Conservation (phyloP, 1,140 invertebrate genomes). For the Papilio polytes region DNA sequence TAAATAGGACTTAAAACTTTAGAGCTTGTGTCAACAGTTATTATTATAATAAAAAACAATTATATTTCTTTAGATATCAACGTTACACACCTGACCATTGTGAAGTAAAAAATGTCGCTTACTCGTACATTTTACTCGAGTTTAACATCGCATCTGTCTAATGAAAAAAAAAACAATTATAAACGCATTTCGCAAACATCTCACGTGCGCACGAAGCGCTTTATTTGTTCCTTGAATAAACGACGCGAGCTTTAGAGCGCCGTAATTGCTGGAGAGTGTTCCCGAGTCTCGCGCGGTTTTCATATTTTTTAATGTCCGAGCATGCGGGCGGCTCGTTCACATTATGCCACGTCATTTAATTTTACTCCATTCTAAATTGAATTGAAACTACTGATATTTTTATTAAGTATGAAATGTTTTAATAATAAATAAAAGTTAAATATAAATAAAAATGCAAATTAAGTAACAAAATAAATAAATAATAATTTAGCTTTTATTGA, state of each 20-base stretch:
- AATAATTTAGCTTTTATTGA: too few species aligned
- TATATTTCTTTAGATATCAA: background rate
- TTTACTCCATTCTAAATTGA: too few species aligned
- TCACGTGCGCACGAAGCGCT: slow-evolving; percentile 25
- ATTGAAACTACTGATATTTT: too few species aligned
- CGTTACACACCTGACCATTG: background rate
- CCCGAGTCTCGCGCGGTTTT: slow-evolving; percentile 22
- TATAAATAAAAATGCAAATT: too few species aligned
- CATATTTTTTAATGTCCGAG: slow-evolving; percentile 33
- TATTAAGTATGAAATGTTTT: too few species aligned
- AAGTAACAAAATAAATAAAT: too few species aligned
- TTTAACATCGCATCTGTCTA: background rate
- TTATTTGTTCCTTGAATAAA: slow-evolving; percentile 32
- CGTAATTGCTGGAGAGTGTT: slow-evolving; percentile 28
- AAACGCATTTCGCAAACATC: slow-evolving; percentile 22
- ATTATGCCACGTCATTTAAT: slow-evolving; percentile 8
- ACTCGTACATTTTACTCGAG: background rate
- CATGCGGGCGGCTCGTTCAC: background rate
- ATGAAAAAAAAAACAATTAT: slow-evolving; percentile 27
- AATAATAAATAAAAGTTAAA: too few species aligned
- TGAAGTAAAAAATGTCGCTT: background rate
- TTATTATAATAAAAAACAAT: background rate
- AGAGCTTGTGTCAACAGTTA: too few species aligned
- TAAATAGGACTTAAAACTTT: too few species aligned
- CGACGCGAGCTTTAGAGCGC: slow-evolving; percentile 24